Evolutionary conservation across 2,113 vertebrate species (phyloP).

Genomic region (Scalopus aquaticus): DNA sequence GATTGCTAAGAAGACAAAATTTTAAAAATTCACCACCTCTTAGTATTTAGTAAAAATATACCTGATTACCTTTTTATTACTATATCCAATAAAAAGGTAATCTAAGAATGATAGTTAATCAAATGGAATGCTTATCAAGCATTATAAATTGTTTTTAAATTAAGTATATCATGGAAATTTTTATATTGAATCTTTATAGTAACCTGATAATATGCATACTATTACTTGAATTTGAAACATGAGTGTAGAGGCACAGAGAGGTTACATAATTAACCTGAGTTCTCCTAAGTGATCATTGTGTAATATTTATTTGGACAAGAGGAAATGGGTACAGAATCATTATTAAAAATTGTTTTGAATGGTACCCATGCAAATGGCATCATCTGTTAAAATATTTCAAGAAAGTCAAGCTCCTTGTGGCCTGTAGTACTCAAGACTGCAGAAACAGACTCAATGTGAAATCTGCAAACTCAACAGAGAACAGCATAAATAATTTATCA

Average conservation of each 20-base stretch:
- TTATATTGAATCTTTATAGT: background rate
- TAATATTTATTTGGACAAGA: background rate
- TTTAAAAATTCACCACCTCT: background rate
- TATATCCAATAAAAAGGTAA: background rate
- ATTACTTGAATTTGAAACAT: background rate
- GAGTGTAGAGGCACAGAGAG: background rate
- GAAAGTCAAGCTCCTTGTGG: background rate
- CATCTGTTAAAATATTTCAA: background rate
- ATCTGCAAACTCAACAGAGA: background rate
- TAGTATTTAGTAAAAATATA: background rate
- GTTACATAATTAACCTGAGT: background rate
- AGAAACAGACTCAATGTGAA: background rate
- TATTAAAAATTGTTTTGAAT: background rate
- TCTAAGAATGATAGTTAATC: background rate
- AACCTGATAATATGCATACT: background rate
- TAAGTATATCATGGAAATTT: background rate
- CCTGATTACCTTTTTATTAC: background rate
- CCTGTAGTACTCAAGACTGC: background rate
- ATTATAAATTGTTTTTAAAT: background rate
- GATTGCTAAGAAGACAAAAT: background rate
- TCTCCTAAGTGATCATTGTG: background rate
- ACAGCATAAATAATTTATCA: background rate
- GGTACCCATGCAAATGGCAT: background rate
- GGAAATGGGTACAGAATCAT: background rate
- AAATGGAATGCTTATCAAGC: background rate